Percentiles rank a stretch among this genome's conserved stretches.
phyloP scores from a whole-genome alignment of 2,888 invertebrate genomes.

The Erebia ligea region DNA sequence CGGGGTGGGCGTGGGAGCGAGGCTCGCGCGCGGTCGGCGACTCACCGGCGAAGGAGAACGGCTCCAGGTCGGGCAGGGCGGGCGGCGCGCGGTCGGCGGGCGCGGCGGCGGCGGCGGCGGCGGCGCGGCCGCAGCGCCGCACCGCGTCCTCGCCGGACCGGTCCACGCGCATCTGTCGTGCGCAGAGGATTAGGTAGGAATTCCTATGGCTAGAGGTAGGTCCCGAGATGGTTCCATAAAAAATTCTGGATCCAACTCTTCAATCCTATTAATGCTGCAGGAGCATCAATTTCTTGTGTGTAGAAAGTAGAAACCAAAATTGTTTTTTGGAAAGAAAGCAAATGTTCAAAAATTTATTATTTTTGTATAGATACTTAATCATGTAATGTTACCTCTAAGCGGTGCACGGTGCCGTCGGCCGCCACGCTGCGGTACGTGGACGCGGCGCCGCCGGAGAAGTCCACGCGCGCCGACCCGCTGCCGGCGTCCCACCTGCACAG shows the following conservation, averaged over 20 bases:
- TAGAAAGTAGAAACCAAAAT: too few species aligned
- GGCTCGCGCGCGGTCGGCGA: background rate
- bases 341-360: too few species aligned
- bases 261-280: too few species aligned
- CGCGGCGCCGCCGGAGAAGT: slow-evolving; percentile 63
- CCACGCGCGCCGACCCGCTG: slow-evolving; percentile 61
- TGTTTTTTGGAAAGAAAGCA: too few species aligned
- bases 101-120: slow-evolving; percentile 37
- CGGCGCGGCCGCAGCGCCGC: slow-evolving; percentile 54
- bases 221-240: too few species aligned
- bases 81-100: slow-evolving; percentile 54
- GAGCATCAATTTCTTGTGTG: too few species aligned
- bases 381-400: slow-evolving; percentile 51
- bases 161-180: slow-evolving; percentile 55
- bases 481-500: slow-evolving; percentile 60
- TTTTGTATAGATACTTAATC: too few species aligned
- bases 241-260: too few species aligned
- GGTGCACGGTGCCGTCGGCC: slow-evolving; percentile 53
- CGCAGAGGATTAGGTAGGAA: background rate
- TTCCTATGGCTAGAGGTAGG: too few species aligned
- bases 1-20: too few species aligned
- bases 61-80: slow-evolving; percentile 59
- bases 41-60: slow-evolving; percentile 62
- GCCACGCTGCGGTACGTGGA: slow-evolving; percentile 53
- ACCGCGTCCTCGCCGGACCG: slow-evolving; percentile 52